Evolutionary conservation across 35 echinoderm and acorn worm genomes (phyloP), one percentile per base, ranked within the genome.

Genomic region (Lytechinus variegatus): DNA sequence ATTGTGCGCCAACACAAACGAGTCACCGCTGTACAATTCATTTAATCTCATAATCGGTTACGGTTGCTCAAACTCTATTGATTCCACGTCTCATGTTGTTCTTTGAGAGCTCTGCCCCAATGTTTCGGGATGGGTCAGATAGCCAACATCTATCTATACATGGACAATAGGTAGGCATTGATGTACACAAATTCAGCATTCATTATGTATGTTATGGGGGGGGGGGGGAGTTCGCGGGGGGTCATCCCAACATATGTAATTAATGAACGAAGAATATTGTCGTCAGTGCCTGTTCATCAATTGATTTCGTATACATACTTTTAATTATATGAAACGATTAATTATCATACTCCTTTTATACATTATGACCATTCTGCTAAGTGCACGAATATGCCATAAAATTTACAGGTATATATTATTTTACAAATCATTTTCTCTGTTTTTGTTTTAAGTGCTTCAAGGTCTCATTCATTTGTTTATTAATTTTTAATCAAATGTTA

Each of bases 41-140:
- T 89, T 89, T 89, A 89, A 89, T 89, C 87, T 89, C 28, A 89
- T 89, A 89, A 89, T 90, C 88, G 88, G 88, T 90, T 90, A 90
- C 88, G 16, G 29, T 90, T 90, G 29, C 16, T 54, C 88, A 52
- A 28, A 54, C 88, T 79, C 16, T 90, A 90, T 90, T 54, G 88
- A 90, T 90, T 54, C 1, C 5, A 4, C 24, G 88, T 90, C 88
- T 90, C 12, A 79, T 79, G 66, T 79, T 24, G 19, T 79, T 79
- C 66, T 79, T 79, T 79, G 66, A 79, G 19, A 79, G 33, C 33
- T 44, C 66, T 19, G 66, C 66, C 14, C 33, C 66, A 24, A 79
- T 79, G 66, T 79, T 79, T 79, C 66, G 66, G 66, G 66, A 79
- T 24, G 66, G 66, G 66, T 79, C 16, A 79, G 66, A 79, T n/a